Percentiles rank a stretch among this genome's conserved stretches.
phyloP scores from a whole-genome alignment of 1,140 invertebrate genomes.

The Zaprionus taronus region DNA sequence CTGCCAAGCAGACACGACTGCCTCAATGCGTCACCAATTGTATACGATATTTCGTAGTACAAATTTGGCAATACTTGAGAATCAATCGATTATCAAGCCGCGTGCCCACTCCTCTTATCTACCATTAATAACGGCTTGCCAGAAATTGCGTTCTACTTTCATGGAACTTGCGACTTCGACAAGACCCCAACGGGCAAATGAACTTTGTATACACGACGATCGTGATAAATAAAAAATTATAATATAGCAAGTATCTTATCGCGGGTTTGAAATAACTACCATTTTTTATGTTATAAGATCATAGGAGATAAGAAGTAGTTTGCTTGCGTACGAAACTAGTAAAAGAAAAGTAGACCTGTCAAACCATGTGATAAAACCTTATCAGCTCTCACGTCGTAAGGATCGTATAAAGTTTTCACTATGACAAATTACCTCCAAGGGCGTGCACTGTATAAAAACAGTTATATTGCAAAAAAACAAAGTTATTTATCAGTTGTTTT shows the following conservation, averaged over 20 bases:
- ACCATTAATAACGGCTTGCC: not conserved
- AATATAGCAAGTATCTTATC: slow-evolving; percentile 39
- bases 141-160: slow-evolving; percentile 65
- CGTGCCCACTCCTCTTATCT: slow-evolving; percentile 42
- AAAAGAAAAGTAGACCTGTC: not conserved
- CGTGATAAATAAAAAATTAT: slow-evolving; percentile 22
- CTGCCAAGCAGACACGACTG: slow-evolving; percentile 50
- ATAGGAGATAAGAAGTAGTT: not conserved
- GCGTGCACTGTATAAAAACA: not conserved
- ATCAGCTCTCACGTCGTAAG: slow-evolving; percentile 4
- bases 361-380: slow-evolving; percentile 19
- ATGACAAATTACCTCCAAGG: slow-evolving; percentile 6
- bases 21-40: slow-evolving; percentile 56
- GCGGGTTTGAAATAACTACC: slow-evolving; percentile 30
- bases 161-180: slow-evolving; percentile 8
- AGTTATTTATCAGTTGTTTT: slow-evolving; percentile 2
- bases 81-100: slow-evolving; percentile 41
- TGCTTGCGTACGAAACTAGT: not conserved
- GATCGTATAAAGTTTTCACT: not conserved
- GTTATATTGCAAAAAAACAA: not conserved
- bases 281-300: slow-evolving; percentile 30
- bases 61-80: slow-evolving; percentile 46
- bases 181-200: slow-evolving; percentile 29
- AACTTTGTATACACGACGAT: slow-evolving; percentile 33
- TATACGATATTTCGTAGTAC: slow-evolving; percentile 48